phyloP scores from a whole-genome alignment of 2,113 vertebrate genomes.

The Rhizomys pruinosus region DNA sequence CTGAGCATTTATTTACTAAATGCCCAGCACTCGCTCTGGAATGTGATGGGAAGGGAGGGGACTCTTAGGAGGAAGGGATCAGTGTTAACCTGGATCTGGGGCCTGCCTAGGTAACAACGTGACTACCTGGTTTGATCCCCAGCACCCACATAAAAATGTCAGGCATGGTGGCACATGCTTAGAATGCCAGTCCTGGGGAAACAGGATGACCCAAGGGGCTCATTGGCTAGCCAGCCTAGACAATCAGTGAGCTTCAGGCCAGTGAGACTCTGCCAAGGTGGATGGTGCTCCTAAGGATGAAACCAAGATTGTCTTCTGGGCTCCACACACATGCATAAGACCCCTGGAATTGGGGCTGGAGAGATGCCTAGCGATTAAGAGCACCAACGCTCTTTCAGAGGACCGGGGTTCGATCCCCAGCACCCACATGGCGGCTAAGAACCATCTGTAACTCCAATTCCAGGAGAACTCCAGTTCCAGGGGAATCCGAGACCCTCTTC shows the following conservation, averaged over 20 bases:
- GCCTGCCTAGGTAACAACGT: not conserved
- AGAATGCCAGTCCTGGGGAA: not conserved
- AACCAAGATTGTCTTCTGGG: not conserved
- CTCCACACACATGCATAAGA: not conserved
- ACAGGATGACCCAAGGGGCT: not conserved
- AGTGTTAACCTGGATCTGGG: not conserved
- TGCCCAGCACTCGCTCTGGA: not conserved
- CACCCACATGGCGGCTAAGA: no score
- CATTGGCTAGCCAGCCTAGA: no score
- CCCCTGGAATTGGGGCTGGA: no score
- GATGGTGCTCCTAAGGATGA: not conserved
- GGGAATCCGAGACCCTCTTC: no score
- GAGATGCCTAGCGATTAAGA: no score
- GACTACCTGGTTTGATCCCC: not conserved
- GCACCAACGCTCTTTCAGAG: no score
- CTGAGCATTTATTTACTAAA: not conserved
- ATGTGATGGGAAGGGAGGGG: not conserved
- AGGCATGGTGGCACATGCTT: no score
- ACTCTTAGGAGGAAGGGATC: not conserved
- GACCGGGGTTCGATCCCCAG: no score
- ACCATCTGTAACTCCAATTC: no score
- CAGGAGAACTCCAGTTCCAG: no score
- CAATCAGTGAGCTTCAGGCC: no score
- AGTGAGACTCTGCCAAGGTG: not conserved
- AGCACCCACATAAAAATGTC: not conserved